Base-by-base conservation (phyloP, 1,140 invertebrate species). In the Theocolax elegans region DNA sequence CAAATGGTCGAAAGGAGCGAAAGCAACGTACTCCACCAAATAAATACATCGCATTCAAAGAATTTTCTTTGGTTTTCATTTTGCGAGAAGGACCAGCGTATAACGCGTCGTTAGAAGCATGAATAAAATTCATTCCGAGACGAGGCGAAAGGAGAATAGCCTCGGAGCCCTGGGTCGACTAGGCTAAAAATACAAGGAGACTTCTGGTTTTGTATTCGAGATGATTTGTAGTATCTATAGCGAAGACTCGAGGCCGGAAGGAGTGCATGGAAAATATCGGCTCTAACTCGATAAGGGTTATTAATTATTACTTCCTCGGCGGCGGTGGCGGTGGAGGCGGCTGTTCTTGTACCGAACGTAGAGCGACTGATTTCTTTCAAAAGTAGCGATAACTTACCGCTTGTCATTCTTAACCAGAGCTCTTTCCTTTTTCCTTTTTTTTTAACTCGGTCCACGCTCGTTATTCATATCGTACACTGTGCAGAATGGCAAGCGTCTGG, bases 191-290 rank as follows among this genome's bases (percentile, higher is more conserved):
- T 60, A 68, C 25, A 23, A 38, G 2, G 40, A 42, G 49, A 63
- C 49, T 63, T 63, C 67, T 69, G 58, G 58, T 69, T 69, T 63
- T 63, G 58, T 63, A 69, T 69, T 54, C 38, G 59, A 54, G 58
- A 63, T 69, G 67, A 69, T 69, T 62, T 69, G 67, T 62, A 63
- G 48, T 62, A 69, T 69, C 35, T 69, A 69, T 69, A 69, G 40
- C 15, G 6, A 19, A n/a, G 56, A 48, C 31, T 19, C 12, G 4
- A 13, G 66, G 12, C 13, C 31, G 29, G 54, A 53, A 40, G 35
- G 56, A 27, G 21, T 0, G 48, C 38, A 54, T 53, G 59, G 40
- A 58, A 58, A 64, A 62, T 63, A 64, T 64, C 67, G 49, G 31
- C 29, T 66, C 1, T 21, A 51, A 31, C 62, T 59, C 44, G 68